Conservation (phyloP, 2,888 invertebrate genomes). For the Folsomia manolachei region DNA sequence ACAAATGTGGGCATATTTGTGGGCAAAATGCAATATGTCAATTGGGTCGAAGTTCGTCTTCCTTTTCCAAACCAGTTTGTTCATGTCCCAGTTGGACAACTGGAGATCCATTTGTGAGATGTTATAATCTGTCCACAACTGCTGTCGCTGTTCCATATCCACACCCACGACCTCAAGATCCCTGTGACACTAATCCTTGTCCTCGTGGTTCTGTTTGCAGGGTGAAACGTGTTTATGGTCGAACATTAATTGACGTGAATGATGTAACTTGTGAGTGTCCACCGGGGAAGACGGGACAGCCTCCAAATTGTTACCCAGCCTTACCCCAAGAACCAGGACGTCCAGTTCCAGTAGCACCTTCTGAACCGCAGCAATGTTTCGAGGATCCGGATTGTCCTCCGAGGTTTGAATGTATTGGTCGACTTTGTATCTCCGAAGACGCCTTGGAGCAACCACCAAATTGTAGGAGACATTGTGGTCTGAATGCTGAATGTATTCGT, state of each 20-base stretch:
- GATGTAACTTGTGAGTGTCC: conserved; percentile 25
- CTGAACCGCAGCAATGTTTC: conserved; percentile 11
- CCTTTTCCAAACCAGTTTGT: conserved; percentile 22
- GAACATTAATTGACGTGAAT: not conserved
- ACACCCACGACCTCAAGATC: conserved; percentile 24
- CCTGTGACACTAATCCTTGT: conserved; percentile 31
- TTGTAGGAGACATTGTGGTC: conserved; percentile 30
- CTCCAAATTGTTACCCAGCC: conserved; percentile 25
- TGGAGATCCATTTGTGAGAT: conserved; percentile 28
- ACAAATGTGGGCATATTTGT: conserved; percentile 23
- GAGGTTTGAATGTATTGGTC: conserved; percentile 24
- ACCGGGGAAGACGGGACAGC: conserved; percentile 20
- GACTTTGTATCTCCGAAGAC: conserved; percentile 13
- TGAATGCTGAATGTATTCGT: conserved; percentile 25
- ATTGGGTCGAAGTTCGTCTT: not conserved
- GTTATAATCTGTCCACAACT: not conserved
- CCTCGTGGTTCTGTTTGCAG: conserved; percentile 27
- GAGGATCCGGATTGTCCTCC: conserved; percentile 27
- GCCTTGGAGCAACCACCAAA: not conserved
- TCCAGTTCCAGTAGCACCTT: not conserved
- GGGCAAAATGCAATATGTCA: conserved; percentile 28
- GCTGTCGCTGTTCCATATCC: not conserved
- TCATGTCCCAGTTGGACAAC: conserved; percentile 28
- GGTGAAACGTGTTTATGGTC: not conserved
- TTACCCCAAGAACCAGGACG: not conserved